Conservation (phyloP, 2,113 vertebrate species). For the Periophthalmodon schlosseri region DNA sequence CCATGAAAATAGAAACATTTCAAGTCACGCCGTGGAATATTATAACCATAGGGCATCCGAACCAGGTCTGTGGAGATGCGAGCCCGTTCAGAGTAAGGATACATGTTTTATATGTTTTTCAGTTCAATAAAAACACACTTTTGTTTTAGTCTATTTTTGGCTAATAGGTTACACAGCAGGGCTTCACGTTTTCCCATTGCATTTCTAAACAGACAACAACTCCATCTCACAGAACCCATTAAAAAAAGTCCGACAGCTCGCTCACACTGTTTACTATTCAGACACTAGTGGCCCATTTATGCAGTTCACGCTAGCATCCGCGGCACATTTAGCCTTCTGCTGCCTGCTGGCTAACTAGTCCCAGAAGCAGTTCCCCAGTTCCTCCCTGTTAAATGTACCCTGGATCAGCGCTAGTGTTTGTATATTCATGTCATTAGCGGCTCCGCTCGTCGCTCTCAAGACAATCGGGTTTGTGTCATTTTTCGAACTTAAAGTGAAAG, state of each 20-base stretch:
- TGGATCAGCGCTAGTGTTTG: constrained; percentile 20
- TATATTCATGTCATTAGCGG: constrained; percentile 62
- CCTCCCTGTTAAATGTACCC: constrained; percentile 35
- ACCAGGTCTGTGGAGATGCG: too few relatives aligned
- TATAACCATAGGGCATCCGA: too few relatives aligned
- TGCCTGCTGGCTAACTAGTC: background rate
- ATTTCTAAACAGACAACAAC: too few relatives aligned
- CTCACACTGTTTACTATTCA: background rate
- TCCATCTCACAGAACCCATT: too few relatives aligned
- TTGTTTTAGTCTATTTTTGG: too few relatives aligned
- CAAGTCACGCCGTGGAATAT: too few relatives aligned
- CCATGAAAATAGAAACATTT: too few relatives aligned
- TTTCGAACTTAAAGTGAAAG: constrained; percentile 33
- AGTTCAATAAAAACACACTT: too few relatives aligned
- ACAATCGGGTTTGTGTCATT: constrained; percentile 52
- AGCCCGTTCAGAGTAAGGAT: too few relatives aligned
- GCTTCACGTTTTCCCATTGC: too few relatives aligned
- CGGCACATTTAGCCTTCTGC: constrained; percentile 23
- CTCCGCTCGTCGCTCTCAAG: constrained; percentile 35
- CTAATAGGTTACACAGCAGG: too few relatives aligned
- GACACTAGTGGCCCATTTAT: constrained; percentile 20
- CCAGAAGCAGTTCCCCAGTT: constrained; percentile 24
- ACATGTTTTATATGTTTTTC: too few relatives aligned
- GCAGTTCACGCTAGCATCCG: constrained; percentile 17
- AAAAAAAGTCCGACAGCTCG: background rate